Percentiles rank a stretch among this genome's conserved stretches.
These are phyloP conservation scores for Eublepharis macularius DNA, from an alignment of 2,113 vertebrate genomes.

Conservation along the genomic window DNA sequence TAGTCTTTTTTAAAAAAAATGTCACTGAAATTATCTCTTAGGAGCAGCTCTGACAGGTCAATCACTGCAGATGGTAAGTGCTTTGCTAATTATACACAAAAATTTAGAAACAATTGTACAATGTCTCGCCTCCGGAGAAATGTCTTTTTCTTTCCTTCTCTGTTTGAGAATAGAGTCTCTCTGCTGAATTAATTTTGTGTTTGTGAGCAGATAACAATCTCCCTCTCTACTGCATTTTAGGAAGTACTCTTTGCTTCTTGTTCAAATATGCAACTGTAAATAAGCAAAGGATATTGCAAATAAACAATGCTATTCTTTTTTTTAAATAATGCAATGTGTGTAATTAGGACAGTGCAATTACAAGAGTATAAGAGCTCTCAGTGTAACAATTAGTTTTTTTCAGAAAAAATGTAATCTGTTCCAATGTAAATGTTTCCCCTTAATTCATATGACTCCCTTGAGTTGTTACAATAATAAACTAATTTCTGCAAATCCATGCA, in stretches of 20 bases:
- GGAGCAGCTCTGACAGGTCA: slow-evolving; percentile 80
- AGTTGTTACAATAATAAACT: slow-evolving; percentile 77
- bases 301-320: slow-evolving; percentile 75
- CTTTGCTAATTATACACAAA: slow-evolving; percentile 83
- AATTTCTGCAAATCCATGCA: slow-evolving; percentile 61
- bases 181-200: slow-evolving; percentile 74
- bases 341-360: slow-evolving; percentile 80
- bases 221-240: slow-evolving; percentile 60
- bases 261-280: slow-evolving; percentile 82
- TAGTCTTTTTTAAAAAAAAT: slow-evolving; percentile 64
- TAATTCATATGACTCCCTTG: slow-evolving; percentile 77
- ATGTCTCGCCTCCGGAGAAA: slow-evolving; percentile 80
- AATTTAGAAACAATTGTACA: slow-evolving; percentile 81
- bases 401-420: slow-evolving; percentile 79
- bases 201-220: slow-evolving; percentile 79
- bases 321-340: slow-evolving; percentile 74
- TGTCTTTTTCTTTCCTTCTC: slow-evolving; percentile 71
- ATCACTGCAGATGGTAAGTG: slow-evolving; percentile 79
- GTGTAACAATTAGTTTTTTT: slow-evolving; percentile 81
- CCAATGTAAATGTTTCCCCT: slow-evolving; percentile 81
- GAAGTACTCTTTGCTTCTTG: slow-evolving; percentile 74
- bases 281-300: slow-evolving; percentile 78
- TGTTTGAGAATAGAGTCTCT: slow-evolving; percentile 71
- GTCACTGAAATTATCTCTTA: slow-evolving; percentile 79
- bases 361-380: slow-evolving; percentile 74